Conservation (phyloP, 35 echinoderm and acorn worm species). For the Ptychodera flava region DNA sequence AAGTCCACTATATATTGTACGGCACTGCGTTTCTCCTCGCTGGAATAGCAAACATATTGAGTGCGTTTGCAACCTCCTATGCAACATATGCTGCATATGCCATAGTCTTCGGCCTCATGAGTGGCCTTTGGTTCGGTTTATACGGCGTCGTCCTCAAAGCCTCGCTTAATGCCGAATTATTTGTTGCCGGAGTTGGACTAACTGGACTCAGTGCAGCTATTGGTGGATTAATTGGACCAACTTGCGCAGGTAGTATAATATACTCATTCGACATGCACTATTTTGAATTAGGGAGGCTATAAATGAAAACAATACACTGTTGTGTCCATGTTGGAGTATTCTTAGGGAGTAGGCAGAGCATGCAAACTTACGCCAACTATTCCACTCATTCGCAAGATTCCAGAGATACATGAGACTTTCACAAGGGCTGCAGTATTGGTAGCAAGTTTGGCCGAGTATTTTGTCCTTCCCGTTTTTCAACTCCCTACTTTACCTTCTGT, state of each 20-base stretch:
- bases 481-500: too few relatives aligned
- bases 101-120: conserved; percentile 40
- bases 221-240: background rate
- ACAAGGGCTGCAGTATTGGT: too few relatives aligned
- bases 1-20: conserved; percentile 20
- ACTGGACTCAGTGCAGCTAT: background rate
- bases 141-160: background rate
- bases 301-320: too few relatives aligned
- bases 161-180: background rate
- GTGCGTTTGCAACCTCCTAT: conserved; percentile 35
- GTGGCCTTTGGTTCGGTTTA: conserved; percentile 18
- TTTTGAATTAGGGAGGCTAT: too few relatives aligned
- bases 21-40: background rate
- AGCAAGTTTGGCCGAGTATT: too few relatives aligned
- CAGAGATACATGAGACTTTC: too few relatives aligned
- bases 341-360: too few relatives aligned
- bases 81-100: background rate
- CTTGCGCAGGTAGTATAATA: background rate
- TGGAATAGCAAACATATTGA: conserved; percentile 17
- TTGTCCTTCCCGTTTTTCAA: too few relatives aligned
- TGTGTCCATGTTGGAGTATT: too few relatives aligned
- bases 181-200: background rate
- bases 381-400: too few relatives aligned
- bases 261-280: too few relatives aligned
- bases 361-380: too few relatives aligned